These are phyloP conservation scores for Cnemophilus loriae DNA, from an alignment of 2,113 vertebrate species.

Conservation along the genomic window DNA sequence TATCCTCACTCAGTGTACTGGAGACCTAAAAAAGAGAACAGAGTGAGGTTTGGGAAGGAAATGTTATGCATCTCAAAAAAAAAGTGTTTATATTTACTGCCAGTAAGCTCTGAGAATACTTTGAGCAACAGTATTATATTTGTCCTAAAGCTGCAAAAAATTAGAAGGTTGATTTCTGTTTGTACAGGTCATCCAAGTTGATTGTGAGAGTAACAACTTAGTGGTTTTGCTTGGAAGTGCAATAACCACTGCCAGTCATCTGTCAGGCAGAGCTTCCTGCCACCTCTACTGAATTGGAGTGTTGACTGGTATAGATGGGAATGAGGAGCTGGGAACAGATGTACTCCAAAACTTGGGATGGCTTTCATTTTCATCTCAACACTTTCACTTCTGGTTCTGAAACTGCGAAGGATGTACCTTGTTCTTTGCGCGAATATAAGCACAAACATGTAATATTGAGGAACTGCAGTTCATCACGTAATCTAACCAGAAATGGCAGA, in stretches of 20 bases:
- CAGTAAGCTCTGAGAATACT: not conserved
- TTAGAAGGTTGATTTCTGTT: not conserved
- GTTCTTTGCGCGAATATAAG: rapidly evolving
- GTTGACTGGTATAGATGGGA: not conserved
- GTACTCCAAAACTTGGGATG: not conserved
- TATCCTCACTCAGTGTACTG: not conserved
- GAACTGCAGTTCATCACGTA: not conserved
- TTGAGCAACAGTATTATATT: not conserved
- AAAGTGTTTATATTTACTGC: not conserved
- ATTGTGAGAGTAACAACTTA: not conserved
- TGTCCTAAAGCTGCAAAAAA: conserved; percentile 5
- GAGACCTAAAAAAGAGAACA: not conserved
- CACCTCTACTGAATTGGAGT: not conserved
- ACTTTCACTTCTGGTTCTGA: not conserved
- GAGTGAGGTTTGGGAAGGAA: not conserved
- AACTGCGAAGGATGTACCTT: not conserved
- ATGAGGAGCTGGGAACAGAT: not conserved
- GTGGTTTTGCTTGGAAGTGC: not conserved
- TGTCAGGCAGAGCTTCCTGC: not conserved
- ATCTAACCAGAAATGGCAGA: not conserved
- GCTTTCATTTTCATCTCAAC: not conserved
- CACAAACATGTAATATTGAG: rapidly evolving
- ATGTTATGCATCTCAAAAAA: not conserved
- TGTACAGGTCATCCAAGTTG: not conserved
- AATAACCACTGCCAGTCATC: not conserved